These are phyloP conservation scores for Agelas oroides DNA, from an alignment of 37 sponge, comb jelly and placozoan genomes.

Conservation along the genomic window DNA sequence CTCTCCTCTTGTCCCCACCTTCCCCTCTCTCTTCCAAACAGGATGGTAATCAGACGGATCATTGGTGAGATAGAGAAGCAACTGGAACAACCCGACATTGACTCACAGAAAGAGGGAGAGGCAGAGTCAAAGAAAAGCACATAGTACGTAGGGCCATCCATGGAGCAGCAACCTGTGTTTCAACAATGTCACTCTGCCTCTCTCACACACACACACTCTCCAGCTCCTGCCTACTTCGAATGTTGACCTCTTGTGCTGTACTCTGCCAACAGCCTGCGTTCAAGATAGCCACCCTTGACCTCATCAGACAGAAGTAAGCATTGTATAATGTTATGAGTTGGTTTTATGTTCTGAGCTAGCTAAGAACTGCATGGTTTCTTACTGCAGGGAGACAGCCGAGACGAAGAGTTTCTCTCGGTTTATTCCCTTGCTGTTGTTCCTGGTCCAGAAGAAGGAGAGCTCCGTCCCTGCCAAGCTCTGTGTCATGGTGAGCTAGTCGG, in stretches of 20 bases:
- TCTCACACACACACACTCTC: neutral
- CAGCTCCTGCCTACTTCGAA: slow-evolving; percentile 54
- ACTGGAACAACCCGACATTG: slow-evolving; percentile 38
- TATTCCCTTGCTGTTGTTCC: slow-evolving; percentile 63
- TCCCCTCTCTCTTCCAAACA: neutral
- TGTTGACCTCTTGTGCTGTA: slow-evolving; percentile 58
- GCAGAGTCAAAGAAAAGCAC: slow-evolving; percentile 1
- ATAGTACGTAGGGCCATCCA: neutral
- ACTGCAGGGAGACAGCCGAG: slow-evolving; percentile 22
- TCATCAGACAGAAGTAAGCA: slow-evolving; percentile 37
- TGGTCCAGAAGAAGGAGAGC: slow-evolving; percentile 73
- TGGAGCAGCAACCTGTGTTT: neutral
- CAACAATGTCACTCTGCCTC: neutral
- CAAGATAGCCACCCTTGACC: slow-evolving; percentile 55
- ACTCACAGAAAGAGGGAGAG: slow-evolving; percentile 21
- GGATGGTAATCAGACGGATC: neutral
- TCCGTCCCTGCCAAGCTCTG: slow-evolving; percentile 48
- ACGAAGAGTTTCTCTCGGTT: slow-evolving; percentile 55
- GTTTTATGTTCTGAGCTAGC: no score
- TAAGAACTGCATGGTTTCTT: no score
- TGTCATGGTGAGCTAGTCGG: slow-evolving; percentile 47
- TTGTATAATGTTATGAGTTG: no score
- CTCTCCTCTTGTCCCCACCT: no score
- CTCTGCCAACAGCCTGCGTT: slow-evolving; percentile 61
- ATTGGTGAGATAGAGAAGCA: slow-evolving; percentile 59